Evolutionary conservation across 2,797 vertebrate genomes (phyloP).

Genomic region (Poeciliopsis infans): DNA sequence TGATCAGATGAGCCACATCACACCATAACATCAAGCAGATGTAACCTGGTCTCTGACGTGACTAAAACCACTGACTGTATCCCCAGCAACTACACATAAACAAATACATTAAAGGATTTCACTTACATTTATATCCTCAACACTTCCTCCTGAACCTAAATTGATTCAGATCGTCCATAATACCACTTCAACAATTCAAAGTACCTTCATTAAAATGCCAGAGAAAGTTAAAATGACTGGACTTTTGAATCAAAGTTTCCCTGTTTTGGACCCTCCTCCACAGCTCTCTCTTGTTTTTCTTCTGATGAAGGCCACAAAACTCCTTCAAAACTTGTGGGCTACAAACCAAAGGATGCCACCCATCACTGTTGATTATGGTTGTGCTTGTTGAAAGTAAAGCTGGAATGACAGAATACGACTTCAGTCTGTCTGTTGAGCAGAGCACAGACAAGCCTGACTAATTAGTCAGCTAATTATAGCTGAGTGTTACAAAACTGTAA

Average conservation of each 20-base stretch:
- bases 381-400: not conserved
- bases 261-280: not conserved
- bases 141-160: not conserved
- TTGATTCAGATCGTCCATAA: not conserved
- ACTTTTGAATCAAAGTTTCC: not conserved
- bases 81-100: too few species aligned
- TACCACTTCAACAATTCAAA: not conserved
- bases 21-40: too few species aligned
- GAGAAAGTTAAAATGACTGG: not conserved
- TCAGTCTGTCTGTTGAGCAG: not conserved
- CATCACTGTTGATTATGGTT: not conserved
- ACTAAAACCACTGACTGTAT: too few species aligned
- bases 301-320: not conserved
- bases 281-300: not conserved
- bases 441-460: not conserved
- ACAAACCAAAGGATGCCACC: not conserved
- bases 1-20: too few species aligned
- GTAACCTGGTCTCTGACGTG: too few species aligned
- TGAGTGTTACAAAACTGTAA: not conserved
- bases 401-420: not conserved
- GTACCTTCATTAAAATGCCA: not conserved
- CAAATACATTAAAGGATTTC: too few species aligned
- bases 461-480: not conserved
- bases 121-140: not conserved
- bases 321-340: not conserved